Percentiles rank a stretch among this genome's conserved stretches.
Evolutionary conservation across 2,888 invertebrate genomes (phyloP).

Genomic region (Pollenia amentaria): DNA sequence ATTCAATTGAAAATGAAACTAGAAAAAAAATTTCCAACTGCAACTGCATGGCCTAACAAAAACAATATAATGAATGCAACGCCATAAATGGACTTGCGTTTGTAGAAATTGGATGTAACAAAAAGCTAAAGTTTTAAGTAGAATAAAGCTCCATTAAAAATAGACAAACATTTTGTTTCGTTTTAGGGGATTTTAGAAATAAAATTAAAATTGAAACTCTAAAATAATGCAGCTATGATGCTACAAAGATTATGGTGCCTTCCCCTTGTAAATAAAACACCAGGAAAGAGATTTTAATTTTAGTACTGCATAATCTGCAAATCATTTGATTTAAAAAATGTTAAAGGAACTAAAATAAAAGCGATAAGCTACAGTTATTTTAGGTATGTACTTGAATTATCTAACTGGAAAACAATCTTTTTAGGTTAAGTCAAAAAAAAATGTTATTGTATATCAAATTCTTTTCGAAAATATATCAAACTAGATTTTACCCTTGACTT

Average conservation of each 20-base stretch:
- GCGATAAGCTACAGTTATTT: background rate
- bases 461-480: too few species aligned
- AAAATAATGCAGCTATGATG: constrained; percentile 2
- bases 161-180: constrained; percentile 47
- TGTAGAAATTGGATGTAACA: background rate
- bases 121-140: constrained; percentile 22
- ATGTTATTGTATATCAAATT: too few species aligned
- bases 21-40: constrained; percentile 34
- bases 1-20: constrained; percentile 38
- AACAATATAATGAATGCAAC: background rate
- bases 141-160: constrained; percentile 36
- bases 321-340: too few species aligned
- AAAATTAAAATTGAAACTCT: constrained; percentile 14
- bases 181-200: constrained; percentile 9
- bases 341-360: background rate
- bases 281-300: constrained; percentile 1
- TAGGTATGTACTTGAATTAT: too few species aligned
- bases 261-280: constrained; percentile 3
- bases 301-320: background rate
- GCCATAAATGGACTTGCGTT: constrained; percentile 20
- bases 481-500: too few species aligned
- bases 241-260: constrained; percentile 30
- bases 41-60: constrained; percentile 53
- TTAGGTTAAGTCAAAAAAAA: too few species aligned
- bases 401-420: too few species aligned